phyloP scores from a whole-genome alignment of 2,113 vertebrate species.

The Pachyramphus minor region DNA sequence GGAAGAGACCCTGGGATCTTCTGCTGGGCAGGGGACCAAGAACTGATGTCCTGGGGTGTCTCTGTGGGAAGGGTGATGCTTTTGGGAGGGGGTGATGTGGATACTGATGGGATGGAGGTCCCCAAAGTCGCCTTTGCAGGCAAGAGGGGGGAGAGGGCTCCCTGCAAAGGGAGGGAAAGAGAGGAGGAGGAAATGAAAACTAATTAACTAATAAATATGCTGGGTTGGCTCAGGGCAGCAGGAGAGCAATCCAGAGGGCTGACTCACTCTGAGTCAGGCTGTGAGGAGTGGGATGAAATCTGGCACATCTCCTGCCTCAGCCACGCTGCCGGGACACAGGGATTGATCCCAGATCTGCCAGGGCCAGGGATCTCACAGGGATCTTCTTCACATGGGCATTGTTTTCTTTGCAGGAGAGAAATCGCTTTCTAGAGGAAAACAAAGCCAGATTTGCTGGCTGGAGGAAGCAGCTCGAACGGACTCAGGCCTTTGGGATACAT shows the following conservation, averaged over 20 bases:
- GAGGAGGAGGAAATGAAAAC: slow-evolving; percentile 38
- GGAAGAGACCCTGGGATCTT: background rate
- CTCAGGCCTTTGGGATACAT: background rate
- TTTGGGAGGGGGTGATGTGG: background rate
- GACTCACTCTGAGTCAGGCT: slow-evolving; percentile 38
- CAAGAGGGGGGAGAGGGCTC: background rate
- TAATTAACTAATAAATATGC: slow-evolving; percentile 45
- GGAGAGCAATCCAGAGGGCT: slow-evolving; percentile 28
- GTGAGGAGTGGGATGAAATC: slow-evolving; percentile 1
- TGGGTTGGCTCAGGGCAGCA: slow-evolving; percentile 33
- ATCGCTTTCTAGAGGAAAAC: background rate
- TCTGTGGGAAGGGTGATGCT: background rate
- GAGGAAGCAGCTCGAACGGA: background rate
- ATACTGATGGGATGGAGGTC: background rate
- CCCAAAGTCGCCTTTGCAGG: background rate
- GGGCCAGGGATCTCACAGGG: accelerated
- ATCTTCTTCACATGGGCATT: accelerated
- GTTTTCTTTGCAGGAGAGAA: background rate
- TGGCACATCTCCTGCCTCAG: background rate
- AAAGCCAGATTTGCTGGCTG: accelerated
- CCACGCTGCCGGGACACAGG: background rate
- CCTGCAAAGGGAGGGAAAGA: background rate
- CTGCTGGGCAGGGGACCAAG: background rate
- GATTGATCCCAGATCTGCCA: background rate
- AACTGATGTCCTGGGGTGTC: accelerated